Percentiles rank a stretch among this genome's conserved stretches.
These are phyloP conservation scores for Leucoma salicis DNA, from an alignment of 2,888 invertebrate genomes.

Conservation along the genomic window DNA sequence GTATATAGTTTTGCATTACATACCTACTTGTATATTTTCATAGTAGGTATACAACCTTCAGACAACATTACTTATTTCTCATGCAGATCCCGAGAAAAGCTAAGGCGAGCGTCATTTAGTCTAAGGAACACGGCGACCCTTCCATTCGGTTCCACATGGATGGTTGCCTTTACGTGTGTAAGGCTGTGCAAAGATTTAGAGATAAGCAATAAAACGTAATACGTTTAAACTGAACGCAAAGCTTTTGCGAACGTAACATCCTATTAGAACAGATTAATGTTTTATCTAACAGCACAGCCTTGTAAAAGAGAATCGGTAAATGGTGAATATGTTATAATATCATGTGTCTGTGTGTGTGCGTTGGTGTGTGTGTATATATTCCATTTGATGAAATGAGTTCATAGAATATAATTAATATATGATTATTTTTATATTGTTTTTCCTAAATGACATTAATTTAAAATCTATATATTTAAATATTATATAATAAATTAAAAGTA, in stretches of 20 bases:
- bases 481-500: no score
- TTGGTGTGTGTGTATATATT: no score
- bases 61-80: conserved; percentile 30
- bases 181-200: conserved; percentile 42
- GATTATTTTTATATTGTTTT: no score
- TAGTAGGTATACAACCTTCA: conserved; percentile 23
- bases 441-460: no score
- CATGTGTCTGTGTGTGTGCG: no score
- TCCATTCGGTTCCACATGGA: conserved; percentile 53
- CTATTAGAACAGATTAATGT: conserved; percentile 54
- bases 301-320: conserved; percentile 25
- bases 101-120: conserved; percentile 49
- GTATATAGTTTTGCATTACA: conserved; percentile 4
- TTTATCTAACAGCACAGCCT: conserved; percentile 37
- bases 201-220: conserved; percentile 58
- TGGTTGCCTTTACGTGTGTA: conserved; percentile 45
- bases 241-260: conserved; percentile 37
- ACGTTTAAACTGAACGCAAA: conserved; percentile 42
- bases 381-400: no score
- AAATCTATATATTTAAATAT: no score
- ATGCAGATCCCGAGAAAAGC: conserved; percentile 25
- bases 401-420: no score
- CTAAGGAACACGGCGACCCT: conserved; percentile 54
- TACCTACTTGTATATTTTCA: no score
- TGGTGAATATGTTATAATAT: no score